Percentiles rank a stretch among this genome's conserved stretches.
phyloP scores from a whole-genome alignment of 2,113 vertebrate species.

The Pomatorhinus ruficollis region DNA sequence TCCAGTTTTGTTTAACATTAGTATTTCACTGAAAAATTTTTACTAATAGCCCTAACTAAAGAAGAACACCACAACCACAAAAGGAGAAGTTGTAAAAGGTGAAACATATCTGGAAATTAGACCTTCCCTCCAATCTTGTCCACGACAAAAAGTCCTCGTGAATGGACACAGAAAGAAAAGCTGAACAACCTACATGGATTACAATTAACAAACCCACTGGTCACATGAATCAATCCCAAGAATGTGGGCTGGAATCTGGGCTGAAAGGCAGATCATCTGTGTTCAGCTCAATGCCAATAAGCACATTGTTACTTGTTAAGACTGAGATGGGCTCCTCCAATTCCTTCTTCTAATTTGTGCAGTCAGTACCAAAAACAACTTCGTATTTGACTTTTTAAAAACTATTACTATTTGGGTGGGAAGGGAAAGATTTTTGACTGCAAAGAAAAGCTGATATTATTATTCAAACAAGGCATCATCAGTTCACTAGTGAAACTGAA shows the following conservation, averaged over 20 bases:
- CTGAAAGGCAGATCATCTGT: neutral
- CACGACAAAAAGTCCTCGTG: rapidly evolving
- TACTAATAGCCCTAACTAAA: neutral
- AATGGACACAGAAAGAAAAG: neutral
- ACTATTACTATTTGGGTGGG: neutral
- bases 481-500: neutral
- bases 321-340: neutral
- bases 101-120: neutral
- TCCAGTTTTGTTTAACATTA: neutral
- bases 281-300: neutral
- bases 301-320: neutral
- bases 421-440: neutral
- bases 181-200: neutral
- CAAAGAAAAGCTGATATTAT: neutral
- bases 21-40: neutral
- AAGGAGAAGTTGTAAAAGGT: neutral
- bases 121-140: neutral
- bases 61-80: neutral
- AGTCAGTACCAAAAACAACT: neutral
- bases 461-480: neutral
- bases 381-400: neutral
- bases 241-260: neutral
- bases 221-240: neutral
- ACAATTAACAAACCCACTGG: neutral
- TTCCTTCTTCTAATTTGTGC: neutral